A percentile compares a stretch with the other conserved stretches of the same genome.
These are phyloP conservation scores for Drosophila mercatorum DNA, from an alignment of 2,888 invertebrate species.

Conservation along the genomic window DNA sequence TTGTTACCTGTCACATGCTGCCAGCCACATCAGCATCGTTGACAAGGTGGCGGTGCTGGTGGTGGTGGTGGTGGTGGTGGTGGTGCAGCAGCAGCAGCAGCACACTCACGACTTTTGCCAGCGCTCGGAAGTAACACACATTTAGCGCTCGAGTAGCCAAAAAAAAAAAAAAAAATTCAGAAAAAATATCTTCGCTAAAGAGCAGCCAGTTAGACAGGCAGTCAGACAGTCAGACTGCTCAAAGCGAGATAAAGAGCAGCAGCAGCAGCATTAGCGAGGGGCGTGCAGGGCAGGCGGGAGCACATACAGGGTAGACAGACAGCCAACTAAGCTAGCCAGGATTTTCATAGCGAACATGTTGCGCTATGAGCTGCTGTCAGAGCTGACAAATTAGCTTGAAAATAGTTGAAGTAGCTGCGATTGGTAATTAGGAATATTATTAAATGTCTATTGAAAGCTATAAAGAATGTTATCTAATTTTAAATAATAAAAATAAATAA, in stretches of 20 bases:
- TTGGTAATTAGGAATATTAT: not conserved
- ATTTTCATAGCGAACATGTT: constrained; percentile 48
- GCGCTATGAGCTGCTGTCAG: constrained; percentile 37
- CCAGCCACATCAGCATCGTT: constrained; percentile 59
- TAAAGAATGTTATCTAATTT: too few species aligned
- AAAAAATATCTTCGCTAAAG: constrained; percentile 36
- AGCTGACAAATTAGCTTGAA: constrained; percentile 28
- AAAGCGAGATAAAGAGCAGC: constrained; percentile 17
- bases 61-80: too few species aligned
- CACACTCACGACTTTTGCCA: constrained; percentile 58
- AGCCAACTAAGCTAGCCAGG: constrained; percentile 17
- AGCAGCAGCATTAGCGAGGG: not conserved
- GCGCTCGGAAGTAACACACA: constrained; percentile 79
- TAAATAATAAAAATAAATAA: too few species aligned
- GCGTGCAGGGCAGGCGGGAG: not conserved
- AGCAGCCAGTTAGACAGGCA: constrained; percentile 64
- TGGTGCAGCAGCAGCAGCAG: too few species aligned
- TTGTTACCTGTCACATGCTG: constrained; percentile 74
- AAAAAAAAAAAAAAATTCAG: constrained; percentile 35
- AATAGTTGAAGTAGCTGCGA: not conserved
- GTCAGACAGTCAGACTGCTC: constrained; percentile 33
- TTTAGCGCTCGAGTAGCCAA: constrained; percentile 77
- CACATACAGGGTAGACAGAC: not conserved
- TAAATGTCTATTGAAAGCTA: too few species aligned
- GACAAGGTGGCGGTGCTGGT: constrained; percentile 7